Conservation (phyloP, 1,140 invertebrate genomes). For the Brachionus rotundiformis region DNA sequence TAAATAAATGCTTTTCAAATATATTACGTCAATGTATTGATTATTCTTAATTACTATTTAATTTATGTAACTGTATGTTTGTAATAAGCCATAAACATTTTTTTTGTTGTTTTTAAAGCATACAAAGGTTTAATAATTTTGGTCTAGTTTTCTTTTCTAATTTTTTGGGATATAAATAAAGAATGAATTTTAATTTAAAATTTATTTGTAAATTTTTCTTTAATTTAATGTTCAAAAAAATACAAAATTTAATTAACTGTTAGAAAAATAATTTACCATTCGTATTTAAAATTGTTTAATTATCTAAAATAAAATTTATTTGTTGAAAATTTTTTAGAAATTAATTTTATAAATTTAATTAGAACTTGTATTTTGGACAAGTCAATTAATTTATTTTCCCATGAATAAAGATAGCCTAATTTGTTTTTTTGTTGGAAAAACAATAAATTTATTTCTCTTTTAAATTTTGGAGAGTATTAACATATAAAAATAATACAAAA, state of each 20-base stretch:
- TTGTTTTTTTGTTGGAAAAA: not conserved
- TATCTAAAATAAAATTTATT: not conserved
- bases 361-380: too few species aligned
- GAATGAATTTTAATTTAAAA: too few species aligned
- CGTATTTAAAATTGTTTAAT: too few species aligned
- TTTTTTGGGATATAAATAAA: too few species aligned
- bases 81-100: not conserved
- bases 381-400: not conserved
- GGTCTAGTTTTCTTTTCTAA: too few species aligned
- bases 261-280: too few species aligned
- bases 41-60: not conserved
- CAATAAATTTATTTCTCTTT: not conserved
- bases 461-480: not conserved
- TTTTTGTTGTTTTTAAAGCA: too few species aligned
- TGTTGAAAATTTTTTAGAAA: not conserved
- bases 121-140: too few species aligned
- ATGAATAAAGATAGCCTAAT: not conserved
- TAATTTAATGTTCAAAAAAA: too few species aligned
- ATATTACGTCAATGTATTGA: not conserved
- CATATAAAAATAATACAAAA: conserved; percentile 1
- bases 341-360: not conserved
- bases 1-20: not conserved
- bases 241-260: too few species aligned
- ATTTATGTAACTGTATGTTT: not conserved
- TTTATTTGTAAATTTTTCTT: too few species aligned